Conservation (phyloP, 2,888 invertebrate species). For the Drosophila mettleri region DNA sequence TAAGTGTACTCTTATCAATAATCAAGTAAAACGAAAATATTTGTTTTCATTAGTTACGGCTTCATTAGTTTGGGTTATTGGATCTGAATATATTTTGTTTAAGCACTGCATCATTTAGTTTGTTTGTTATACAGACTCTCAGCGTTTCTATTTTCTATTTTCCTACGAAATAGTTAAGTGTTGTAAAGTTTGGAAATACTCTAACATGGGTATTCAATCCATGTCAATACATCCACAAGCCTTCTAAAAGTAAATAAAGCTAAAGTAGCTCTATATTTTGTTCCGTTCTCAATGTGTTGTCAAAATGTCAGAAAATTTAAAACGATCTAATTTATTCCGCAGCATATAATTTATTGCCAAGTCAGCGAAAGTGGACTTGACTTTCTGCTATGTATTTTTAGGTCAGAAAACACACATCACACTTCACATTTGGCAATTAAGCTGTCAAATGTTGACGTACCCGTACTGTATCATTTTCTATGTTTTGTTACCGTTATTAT, state of each 20-base stretch:
- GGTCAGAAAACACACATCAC: conserved; percentile 47
- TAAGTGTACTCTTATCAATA: too few species aligned
- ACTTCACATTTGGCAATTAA: conserved; percentile 64
- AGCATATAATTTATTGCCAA: conserved; percentile 26
- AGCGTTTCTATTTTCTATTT: not conserved
- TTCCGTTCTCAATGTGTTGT: conserved; percentile 15
- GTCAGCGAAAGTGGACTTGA: conserved; percentile 13
- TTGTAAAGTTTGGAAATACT: not conserved
- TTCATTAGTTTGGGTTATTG: too few species aligned
- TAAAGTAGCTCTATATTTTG: not conserved
- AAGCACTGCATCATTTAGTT: too few species aligned
- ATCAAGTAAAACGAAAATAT: too few species aligned
- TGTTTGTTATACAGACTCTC: not conserved
- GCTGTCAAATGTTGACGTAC: conserved; percentile 55
- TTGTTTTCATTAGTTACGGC: too few species aligned
- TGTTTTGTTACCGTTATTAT: conserved; percentile 2
- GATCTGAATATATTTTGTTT: too few species aligned
- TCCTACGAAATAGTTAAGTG: conserved; percentile 1
- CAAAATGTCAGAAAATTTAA: conserved; percentile 45
- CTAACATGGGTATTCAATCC: not conserved
- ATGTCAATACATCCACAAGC: conserved; percentile 6
- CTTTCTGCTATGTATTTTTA: conserved; percentile 31
- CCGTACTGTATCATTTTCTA: conserved; percentile 1
- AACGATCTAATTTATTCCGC: conserved; percentile 25
- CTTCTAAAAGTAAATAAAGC: conserved; percentile 8